A percentile compares a stretch with the other conserved stretches of the same genome.
Evolutionary conservation across 2,113 vertebrate species (phyloP).

Genomic region (Antechinus flavipes): DNA sequence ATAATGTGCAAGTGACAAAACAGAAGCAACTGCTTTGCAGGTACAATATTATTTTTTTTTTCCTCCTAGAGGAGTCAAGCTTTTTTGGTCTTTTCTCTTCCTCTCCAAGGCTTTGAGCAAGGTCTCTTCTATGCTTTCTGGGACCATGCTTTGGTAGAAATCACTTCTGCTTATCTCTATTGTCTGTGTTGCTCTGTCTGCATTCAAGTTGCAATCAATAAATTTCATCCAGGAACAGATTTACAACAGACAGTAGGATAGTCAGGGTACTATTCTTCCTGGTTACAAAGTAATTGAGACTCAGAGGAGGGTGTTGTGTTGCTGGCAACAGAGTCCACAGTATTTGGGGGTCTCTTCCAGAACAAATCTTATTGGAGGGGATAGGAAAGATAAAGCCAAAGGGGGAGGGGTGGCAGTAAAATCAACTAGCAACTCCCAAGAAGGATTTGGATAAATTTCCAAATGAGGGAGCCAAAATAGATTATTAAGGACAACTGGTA

Average conservation of each 20-base stretch:
- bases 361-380: not conserved
- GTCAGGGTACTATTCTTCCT: too few relatives aligned
- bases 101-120: not conserved
- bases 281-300: not conserved
- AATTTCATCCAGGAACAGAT: not conserved
- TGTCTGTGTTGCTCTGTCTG: not conserved
- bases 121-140: not conserved
- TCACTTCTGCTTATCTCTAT: not conserved
- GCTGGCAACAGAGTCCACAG: not conserved
- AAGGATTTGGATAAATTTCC: not conserved
- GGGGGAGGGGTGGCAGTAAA: not conserved
- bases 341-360: not conserved
- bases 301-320: not conserved
- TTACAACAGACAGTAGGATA: not conserved
- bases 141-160: not conserved
- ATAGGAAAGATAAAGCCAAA: not conserved
- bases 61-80: not conserved
- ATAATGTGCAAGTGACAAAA: not conserved
- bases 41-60: not conserved
- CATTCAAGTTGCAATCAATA: not conserved
- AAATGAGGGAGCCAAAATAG: not conserved
- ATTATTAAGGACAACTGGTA: not conserved
- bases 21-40: not conserved
- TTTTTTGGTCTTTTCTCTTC: not conserved
- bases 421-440: not conserved